phyloP scores from a whole-genome alignment of 2,113 vertebrate species.

The Alethe diademata region DNA sequence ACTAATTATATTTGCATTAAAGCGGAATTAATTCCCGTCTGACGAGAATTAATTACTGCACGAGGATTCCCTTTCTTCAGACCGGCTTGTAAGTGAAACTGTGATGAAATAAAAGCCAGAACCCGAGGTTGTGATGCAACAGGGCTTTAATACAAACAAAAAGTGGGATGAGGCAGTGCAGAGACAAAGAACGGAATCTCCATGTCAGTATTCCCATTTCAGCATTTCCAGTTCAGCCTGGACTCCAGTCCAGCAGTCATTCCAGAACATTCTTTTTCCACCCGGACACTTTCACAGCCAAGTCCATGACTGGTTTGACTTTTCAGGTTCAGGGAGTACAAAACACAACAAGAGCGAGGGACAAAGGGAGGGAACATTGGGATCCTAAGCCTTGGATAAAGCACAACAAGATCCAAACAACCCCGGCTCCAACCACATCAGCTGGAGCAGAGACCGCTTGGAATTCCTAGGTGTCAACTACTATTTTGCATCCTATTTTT shows the following conservation, averaged over 20 bases:
- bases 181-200: not conserved
- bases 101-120: not conserved
- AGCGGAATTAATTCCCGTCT: not conserved
- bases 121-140: not conserved
- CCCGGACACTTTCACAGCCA: not conserved
- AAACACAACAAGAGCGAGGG: not conserved
- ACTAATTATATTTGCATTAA: not conserved
- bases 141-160: conserved; percentile 50
- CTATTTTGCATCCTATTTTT: not conserved
- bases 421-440: not conserved
- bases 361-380: not conserved
- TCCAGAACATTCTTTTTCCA: not conserved
- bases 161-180: not conserved
- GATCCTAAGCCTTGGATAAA: not conserved
- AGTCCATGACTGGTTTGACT: not conserved
- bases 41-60: not conserved
- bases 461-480: not conserved
- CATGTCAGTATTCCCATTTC: not conserved
- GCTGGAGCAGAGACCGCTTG: not conserved
- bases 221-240: not conserved
- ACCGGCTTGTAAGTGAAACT: not conserved
- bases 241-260: not conserved
- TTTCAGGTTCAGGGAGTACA: not conserved
- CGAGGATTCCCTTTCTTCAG: not conserved
- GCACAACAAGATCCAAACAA: not conserved